These are phyloP conservation scores for Cosmia pyralina DNA, from an alignment of 2,888 invertebrate species.

Conservation along the genomic window DNA sequence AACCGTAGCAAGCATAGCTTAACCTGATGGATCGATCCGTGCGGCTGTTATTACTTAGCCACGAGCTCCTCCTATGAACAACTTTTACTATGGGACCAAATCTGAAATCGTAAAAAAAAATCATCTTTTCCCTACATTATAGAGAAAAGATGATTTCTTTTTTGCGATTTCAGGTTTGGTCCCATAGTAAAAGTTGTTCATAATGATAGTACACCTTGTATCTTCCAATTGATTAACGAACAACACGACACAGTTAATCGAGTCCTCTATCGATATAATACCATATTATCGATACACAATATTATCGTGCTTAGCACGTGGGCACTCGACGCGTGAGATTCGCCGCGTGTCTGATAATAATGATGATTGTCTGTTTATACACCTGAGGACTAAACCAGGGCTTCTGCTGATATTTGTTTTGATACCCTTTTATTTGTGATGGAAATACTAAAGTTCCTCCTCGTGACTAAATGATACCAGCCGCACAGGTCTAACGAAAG, in stretches of 20 bases:
- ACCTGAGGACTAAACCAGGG: constrained; percentile 56
- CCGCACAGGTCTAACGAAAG: not conserved
- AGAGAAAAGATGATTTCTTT: no score
- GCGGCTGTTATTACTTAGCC: no score
- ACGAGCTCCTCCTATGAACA: no score
- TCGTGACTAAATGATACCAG: not conserved
- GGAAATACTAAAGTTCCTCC: not conserved
- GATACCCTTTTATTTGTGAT: constrained; percentile 33
- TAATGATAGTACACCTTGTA: no score
- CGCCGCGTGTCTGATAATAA: constrained; percentile 60
- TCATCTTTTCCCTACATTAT: no score
- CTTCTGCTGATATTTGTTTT: constrained; percentile 35
- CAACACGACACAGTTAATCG: constrained; percentile 25
- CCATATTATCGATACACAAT: constrained; percentile 33
- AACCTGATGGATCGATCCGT: no score
- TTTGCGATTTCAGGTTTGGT: no score
- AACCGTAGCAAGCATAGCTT: no score
- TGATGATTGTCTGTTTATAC: constrained; percentile 49
- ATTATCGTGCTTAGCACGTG: constrained; percentile 60
- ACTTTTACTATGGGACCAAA: no score
- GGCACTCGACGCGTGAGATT: constrained; percentile 63
- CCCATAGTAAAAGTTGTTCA: no score
- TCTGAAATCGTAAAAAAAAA: no score
- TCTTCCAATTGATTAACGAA: constrained; percentile 28
- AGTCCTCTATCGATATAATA: constrained; percentile 38